Percentiles rank a stretch among this genome's conserved stretches.
These are phyloP conservation scores for Pentalonia nigronervosa DNA, from an alignment of 1,140 invertebrate species.

Conservation along the genomic window DNA sequence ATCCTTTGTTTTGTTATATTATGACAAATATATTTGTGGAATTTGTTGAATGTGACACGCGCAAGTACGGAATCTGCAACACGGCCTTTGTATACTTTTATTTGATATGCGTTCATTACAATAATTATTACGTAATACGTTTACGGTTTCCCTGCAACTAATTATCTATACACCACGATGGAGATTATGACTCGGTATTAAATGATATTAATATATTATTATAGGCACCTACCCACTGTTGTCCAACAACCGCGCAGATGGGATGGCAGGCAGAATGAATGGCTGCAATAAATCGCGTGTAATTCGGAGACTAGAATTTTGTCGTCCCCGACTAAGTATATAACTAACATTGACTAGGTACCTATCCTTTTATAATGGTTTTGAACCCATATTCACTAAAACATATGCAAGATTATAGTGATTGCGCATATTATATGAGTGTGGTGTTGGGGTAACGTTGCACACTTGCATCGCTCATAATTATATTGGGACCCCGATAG, in stretches of 20 bases:
- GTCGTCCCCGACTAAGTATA: neutral
- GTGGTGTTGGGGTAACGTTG: neutral
- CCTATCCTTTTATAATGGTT: conserved; percentile 15
- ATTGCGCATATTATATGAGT: neutral
- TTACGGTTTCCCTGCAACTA: neutral
- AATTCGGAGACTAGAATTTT: neutral
- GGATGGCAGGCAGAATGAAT: neutral
- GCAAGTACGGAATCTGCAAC: neutral
- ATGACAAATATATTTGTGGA: neutral
- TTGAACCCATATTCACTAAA: neutral
- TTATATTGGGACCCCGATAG: conserved; percentile 28
- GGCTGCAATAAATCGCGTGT: neutral
- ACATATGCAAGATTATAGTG: conserved; percentile 18
- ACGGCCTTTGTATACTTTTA: neutral
- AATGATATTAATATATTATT: neutral
- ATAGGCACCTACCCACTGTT: neutral
- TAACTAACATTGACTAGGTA: neutral
- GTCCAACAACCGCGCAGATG: neutral
- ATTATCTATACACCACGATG: neutral
- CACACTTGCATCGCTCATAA: neutral
- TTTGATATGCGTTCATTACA: neutral
- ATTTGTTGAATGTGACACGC: neutral
- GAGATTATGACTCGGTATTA: neutral
- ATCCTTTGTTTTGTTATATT: neutral
- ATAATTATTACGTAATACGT: neutral